Percentiles rank a stretch among this genome's conserved stretches.
Conservation (phyloP, 1,140 invertebrate genomes). For the Babylonia areolata region DNA sequence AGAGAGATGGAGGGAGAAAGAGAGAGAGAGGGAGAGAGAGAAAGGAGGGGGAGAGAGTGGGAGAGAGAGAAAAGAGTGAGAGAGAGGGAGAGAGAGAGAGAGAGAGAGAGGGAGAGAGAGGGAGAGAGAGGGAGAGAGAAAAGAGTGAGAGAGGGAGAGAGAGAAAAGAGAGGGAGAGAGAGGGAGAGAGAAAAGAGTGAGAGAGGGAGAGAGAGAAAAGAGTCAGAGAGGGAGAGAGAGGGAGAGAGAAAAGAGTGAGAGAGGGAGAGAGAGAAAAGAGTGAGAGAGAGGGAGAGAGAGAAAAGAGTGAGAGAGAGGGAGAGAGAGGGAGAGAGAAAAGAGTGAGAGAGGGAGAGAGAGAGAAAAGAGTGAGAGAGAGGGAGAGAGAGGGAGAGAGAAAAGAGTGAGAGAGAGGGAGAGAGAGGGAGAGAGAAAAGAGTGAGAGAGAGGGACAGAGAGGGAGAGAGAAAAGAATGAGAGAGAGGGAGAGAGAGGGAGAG, state of each 20-base stretch:
- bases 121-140: not conserved
- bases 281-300: not conserved
- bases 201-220: not conserved
- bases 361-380: not conserved
- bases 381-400: not conserved
- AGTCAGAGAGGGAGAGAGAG: not conserved
- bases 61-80: not conserved
- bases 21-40: not conserved
- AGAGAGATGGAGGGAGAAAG: not conserved
- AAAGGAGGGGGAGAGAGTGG: not conserved
- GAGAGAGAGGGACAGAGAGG: too few relatives aligned
- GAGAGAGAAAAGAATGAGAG: not conserved
- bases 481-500: not conserved
- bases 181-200: too few relatives aligned
- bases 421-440: too few relatives aligned
- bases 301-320: not conserved
- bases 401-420: too few relatives aligned
- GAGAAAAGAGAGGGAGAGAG: too few relatives aligned
- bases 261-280: not conserved
- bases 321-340: not conserved
- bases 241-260: not conserved
- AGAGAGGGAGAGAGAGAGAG: not conserved
- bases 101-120: not conserved
- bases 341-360: not conserved
- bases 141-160: not conserved